Conservation (phyloP, 2,797 vertebrate genomes). For the Ciconia nigra region DNA sequence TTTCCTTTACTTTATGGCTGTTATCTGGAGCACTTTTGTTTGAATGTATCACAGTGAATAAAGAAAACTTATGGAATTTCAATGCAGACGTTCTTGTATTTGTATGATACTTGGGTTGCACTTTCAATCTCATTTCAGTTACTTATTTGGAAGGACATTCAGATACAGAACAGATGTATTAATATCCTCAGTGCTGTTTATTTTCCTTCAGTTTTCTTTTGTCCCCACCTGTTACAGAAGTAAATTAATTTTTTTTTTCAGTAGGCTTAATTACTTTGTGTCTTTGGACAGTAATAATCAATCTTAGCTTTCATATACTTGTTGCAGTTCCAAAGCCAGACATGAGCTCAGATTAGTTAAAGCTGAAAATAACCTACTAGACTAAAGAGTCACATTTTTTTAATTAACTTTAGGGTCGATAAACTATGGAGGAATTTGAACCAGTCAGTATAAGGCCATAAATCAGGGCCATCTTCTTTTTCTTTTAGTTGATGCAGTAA, state of each 20-base stretch:
- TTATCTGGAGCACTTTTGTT: constrained; percentile 47
- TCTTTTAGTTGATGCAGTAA: not conserved
- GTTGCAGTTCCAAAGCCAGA: not conserved
- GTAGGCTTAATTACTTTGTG: not conserved
- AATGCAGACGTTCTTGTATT: constrained; percentile 7
- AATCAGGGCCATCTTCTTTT: not conserved
- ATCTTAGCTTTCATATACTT: not conserved
- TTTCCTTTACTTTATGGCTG: constrained; percentile 47
- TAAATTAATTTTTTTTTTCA: not conserved
- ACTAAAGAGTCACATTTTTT: not conserved
- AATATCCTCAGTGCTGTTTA: not conserved
- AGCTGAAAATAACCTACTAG: constrained; percentile 6
- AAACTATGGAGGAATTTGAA: constrained; percentile 30
- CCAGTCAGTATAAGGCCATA: not conserved
- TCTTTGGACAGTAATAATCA: not conserved
- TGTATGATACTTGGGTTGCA: not conserved
- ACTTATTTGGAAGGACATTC: not conserved
- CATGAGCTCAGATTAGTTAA: not conserved
- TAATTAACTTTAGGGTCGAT: not conserved
- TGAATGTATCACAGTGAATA: constrained; percentile 49
- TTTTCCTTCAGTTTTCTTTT: not conserved
- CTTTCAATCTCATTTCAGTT: not conserved
- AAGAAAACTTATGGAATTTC: constrained; percentile 36
- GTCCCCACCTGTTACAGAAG: not conserved
- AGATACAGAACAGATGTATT: not conserved